Evolutionary conservation across 2,113 vertebrate genomes (phyloP), one percentile per base, ranked within the genome.

Genomic region (Bombycilla garrulus): DNA sequence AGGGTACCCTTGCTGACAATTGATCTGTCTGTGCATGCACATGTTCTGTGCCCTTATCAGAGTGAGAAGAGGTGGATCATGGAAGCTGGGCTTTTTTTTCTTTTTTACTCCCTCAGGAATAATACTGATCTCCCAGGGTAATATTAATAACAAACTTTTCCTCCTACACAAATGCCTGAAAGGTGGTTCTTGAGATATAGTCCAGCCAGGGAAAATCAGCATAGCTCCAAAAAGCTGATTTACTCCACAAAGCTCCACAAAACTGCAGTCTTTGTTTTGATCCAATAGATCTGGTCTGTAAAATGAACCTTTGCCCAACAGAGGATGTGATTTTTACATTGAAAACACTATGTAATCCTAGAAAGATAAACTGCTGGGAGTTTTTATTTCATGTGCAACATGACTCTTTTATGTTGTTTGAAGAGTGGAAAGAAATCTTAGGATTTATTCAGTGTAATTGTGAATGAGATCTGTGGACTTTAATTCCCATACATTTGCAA

Each of bases 231-330:
- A 72, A 76, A 81, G n/a, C 64, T 93, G 83, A 92, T 92, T 93
- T 90, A 74, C 69, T 38, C 38, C 38, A 38, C 38, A 38, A 38
- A 38, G 38, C 38, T 38, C 12, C 38, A 38, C 38, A 38, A 38
- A 38, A 38, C 38, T 88, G 82, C 50, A 56, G 64, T 53, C 67
- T 93, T 92, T 93, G 60, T 88, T 96, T 80, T 92, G 88, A 95
- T 88, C 48, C 60, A 91, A 28, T 92, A 71, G 85, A 88, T 88
- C 51, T 93, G 64, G 25, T 70, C 72, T 83, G 51, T 73, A 77
- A 90, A 88, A 74, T 47, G 56, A 86, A 84, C 65, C 64, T 95
- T 93, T 92, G 62, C 54, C 44, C 47, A 64, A 48, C 17, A 48
- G 71, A 90, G 60, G 82, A 92, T 90, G 64, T 94, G 72, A 83